Evolutionary conservation across 2,113 vertebrate genomes (phyloP).

Genomic region (Anarhynchus alexandrinus): DNA sequence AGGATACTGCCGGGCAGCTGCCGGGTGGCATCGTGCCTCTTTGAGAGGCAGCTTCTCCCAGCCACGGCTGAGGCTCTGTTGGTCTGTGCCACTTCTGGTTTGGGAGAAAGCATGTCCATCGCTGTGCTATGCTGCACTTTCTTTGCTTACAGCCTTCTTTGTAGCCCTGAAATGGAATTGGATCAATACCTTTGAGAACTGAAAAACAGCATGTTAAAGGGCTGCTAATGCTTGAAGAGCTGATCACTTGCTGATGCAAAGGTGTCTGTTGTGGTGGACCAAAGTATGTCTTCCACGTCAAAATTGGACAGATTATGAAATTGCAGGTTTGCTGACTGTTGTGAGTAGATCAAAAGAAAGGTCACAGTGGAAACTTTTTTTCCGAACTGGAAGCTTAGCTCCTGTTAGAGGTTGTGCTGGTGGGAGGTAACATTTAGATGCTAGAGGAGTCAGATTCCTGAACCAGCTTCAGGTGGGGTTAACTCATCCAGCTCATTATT

Average conservation of each 20-base stretch:
- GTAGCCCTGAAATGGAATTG: not conserved
- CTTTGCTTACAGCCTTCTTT: not conserved
- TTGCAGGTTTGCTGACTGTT: not conserved
- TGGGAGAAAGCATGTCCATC: not conserved
- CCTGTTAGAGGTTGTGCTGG: not conserved
- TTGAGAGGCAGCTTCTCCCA: not conserved
- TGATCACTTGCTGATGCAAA: not conserved
- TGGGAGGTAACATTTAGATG: not conserved
- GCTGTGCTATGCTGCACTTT: not conserved
- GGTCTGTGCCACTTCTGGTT: not conserved
- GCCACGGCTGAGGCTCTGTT: not conserved
- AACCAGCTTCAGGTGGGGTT: not conserved
- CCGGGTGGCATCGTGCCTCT: not conserved
- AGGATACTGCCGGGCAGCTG: not conserved
- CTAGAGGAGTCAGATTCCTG: not conserved
- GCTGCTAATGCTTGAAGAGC: not conserved
- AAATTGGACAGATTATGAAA: not conserved
- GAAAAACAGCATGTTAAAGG: not conserved
- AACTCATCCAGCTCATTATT: not conserved
- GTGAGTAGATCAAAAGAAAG: not conserved
- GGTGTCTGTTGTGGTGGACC: not conserved
- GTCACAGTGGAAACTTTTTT: not conserved
- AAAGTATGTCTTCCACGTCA: not conserved
- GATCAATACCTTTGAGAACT: not conserved
- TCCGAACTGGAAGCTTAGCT: not conserved